phyloP scores from a whole-genome alignment of 2,797 vertebrate species.

The Coluber constrictor region DNA sequence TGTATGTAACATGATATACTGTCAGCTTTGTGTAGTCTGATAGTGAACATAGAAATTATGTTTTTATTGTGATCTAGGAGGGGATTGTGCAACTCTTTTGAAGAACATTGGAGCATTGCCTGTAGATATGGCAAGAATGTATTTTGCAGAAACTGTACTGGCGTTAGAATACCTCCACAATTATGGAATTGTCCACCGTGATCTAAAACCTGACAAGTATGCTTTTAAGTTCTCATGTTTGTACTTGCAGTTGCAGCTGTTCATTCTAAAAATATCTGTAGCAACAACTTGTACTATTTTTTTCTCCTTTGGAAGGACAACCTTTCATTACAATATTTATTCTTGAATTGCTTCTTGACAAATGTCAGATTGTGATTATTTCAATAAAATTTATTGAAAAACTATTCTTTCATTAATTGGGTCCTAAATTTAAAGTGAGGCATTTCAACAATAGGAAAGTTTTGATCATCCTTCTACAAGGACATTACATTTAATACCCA shows the following conservation, averaged over 20 bases:
- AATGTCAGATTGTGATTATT: neutral
- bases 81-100: conserved; percentile 93
- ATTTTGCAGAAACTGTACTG: conserved; percentile 94
- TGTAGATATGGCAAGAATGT: conserved; percentile 93
- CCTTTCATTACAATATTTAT: neutral
- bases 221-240: conserved; percentile 41
- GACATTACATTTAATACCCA: neutral
- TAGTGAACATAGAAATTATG: neutral
- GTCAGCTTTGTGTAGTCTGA: neutral
- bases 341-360: neutral
- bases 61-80: conserved; percentile 73
- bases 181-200: conserved; percentile 94
- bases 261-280: conserved; percentile 27
- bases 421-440: neutral
- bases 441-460: neutral
- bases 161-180: conserved; percentile 95
- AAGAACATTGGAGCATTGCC: conserved; percentile 94
- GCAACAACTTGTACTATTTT: neutral
- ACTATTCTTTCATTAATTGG: neutral
- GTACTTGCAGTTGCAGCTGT: conserved; percentile 14
- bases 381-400: neutral
- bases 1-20: neutral
- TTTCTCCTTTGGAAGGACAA: neutral
- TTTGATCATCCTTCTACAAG: neutral
- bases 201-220: conserved; percentile 97